Percentiles rank a stretch among this genome's conserved stretches.
phyloP scores from a whole-genome alignment of 1,140 invertebrate species.

The Fopius arisanus region DNA sequence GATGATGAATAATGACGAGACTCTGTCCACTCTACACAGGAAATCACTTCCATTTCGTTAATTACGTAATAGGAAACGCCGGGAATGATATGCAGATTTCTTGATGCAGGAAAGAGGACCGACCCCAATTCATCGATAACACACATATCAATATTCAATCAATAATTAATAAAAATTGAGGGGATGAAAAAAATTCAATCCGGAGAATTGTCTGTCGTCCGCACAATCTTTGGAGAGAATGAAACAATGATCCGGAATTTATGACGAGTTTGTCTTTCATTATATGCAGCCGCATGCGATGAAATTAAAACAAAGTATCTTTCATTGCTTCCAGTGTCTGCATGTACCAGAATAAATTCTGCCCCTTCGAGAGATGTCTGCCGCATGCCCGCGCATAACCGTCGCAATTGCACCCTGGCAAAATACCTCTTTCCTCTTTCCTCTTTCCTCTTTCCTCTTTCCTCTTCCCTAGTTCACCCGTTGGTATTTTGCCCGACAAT shows the following conservation, averaged over 20 bases:
- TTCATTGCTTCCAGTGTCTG: neutral
- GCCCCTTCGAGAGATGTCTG: conserved; percentile 9
- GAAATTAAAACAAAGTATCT: neutral
- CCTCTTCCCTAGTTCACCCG: too few species aligned
- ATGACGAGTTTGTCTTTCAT: conserved; percentile 10
- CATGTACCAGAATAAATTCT: conserved; percentile 1
- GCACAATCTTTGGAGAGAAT: neutral
- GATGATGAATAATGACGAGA: neutral
- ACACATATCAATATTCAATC: too few species aligned
- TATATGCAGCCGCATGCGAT: neutral
- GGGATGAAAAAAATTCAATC: too few species aligned
- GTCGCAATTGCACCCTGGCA: conserved; percentile 6
- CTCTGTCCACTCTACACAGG: neutral
- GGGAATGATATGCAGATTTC: neutral
- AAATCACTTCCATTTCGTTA: neutral
- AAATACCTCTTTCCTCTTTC: neutral
- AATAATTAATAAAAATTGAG: too few species aligned
- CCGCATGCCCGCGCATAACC: conserved; percentile 9
- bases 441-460: neutral
- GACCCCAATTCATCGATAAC: neutral
- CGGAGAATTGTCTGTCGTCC: too few species aligned
- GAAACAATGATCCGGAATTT: conserved; percentile 15
- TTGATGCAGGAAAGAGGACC: neutral
- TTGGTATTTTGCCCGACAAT: too few species aligned
- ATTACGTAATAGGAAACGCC: neutral